Conservation (phyloP, 2,113 vertebrate species). For the Mus pahari region DNA sequence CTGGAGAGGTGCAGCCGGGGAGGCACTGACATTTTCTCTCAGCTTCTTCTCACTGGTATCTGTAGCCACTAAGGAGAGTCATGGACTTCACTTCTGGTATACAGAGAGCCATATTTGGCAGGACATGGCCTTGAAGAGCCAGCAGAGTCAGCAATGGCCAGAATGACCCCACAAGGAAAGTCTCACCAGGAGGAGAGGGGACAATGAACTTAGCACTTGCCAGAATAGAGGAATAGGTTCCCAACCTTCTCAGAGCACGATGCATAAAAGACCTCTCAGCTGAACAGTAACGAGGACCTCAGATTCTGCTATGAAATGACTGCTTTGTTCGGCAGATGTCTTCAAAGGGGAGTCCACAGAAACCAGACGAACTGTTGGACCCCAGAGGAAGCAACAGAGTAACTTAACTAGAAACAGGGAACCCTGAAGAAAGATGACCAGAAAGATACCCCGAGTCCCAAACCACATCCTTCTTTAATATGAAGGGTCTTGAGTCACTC, state of each 20-base stretch:
- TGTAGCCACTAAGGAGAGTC: slow-evolving; percentile 30
- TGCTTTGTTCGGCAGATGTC: slow-evolving; percentile 66
- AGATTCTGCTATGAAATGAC: slow-evolving; percentile 48
- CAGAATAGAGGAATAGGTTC: neutral
- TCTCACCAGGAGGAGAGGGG: neutral
- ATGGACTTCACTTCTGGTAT: neutral
- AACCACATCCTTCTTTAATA: slow-evolving; percentile 14
- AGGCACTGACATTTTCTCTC: slow-evolving; percentile 33
- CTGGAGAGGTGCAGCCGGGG: neutral
- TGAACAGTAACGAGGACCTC: slow-evolving; percentile 58
- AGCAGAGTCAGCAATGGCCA: neutral
- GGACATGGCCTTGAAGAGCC: neutral
- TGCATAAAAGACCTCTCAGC: neutral
- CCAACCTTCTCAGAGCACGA: neutral
- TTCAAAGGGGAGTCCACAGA: slow-evolving; percentile 47
- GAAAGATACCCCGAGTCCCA: neutral
- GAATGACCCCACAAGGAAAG: neutral
- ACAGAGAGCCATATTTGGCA: neutral
- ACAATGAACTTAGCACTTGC: slow-evolving; percentile 10
- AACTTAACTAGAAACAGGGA: slow-evolving; percentile 60
- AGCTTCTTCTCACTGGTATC: slow-evolving; percentile 16
- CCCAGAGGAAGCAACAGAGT: slow-evolving; percentile 48
- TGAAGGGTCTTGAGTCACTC: neutral
- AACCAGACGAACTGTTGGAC: slow-evolving; percentile 50
- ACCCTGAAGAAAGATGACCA: neutral